Conservation (phyloP, 1,140 invertebrate species). For the Leptestheria dahalacensis region DNA sequence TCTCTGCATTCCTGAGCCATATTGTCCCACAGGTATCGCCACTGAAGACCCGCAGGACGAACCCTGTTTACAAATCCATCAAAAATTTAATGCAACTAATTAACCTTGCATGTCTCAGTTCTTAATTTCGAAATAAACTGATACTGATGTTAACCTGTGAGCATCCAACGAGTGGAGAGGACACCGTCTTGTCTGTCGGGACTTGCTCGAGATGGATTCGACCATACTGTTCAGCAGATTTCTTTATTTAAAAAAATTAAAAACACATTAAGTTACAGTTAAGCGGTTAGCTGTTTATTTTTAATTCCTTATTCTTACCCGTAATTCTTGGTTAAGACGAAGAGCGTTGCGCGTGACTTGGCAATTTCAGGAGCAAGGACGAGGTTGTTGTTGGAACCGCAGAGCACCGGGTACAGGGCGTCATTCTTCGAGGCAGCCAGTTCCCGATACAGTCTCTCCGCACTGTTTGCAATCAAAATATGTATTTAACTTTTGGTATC, state of each 20-base stretch:
- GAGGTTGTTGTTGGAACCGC: slow-evolving; percentile 50
- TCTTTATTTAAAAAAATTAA: slow-evolving; percentile 5
- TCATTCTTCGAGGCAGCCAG: slow-evolving; percentile 62
- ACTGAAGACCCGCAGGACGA: slow-evolving; percentile 17
- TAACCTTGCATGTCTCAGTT: slow-evolving; percentile 49
- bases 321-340: slow-evolving; percentile 68
- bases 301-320: slow-evolving; percentile 40
- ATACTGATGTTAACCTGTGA: too few relatives aligned
- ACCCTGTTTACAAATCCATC: slow-evolving; percentile 12
- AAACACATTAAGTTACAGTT: background rate
- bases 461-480: slow-evolving; percentile 35
- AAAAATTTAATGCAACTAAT: slow-evolving; percentile 38
- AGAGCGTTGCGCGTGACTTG: slow-evolving; percentile 54
- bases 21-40: slow-evolving; percentile 56
- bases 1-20: slow-evolving; percentile 68
- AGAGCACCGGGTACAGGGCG: slow-evolving; percentile 60
- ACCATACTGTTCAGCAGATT: slow-evolving; percentile 25
- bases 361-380: slow-evolving; percentile 61
- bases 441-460: slow-evolving; percentile 69
- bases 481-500: too few relatives aligned
- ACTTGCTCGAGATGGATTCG: slow-evolving; percentile 62
- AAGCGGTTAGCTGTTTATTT: background rate
- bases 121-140: too few relatives aligned
- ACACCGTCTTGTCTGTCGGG: slow-evolving; percentile 72
- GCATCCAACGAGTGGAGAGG: slow-evolving; percentile 72